Percentiles rank a stretch among this genome's conserved stretches.
phyloP scores from a whole-genome alignment of 2,797 vertebrate species.

The Amazona finschi region DNA sequence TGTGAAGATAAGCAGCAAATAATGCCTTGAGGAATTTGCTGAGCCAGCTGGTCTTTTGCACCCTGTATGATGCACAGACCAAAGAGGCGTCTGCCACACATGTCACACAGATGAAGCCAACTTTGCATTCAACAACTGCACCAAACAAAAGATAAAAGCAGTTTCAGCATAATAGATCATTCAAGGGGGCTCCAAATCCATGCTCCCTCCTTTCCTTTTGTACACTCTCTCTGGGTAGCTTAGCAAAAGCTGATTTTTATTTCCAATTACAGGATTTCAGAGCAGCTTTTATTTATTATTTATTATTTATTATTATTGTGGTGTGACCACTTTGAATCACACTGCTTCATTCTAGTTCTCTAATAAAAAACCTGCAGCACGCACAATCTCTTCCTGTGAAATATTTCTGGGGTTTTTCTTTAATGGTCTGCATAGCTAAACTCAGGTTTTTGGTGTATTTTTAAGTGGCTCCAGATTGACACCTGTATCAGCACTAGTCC shows the following conservation, averaged over 20 bases:
- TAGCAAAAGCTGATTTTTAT: conserved; percentile 60
- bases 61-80: conserved; percentile 56
- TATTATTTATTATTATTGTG: conserved; percentile 53
- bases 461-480: not conserved
- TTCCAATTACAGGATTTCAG: conserved; percentile 61
- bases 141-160: conserved; percentile 70
- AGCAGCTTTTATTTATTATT: conserved; percentile 61
- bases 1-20: conserved; percentile 46
- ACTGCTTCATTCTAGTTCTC: conserved; percentile 2
- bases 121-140: conserved; percentile 68
- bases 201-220: not conserved
- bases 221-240: conserved; percentile 56
- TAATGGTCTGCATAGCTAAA: not conserved
- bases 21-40: conserved; percentile 60
- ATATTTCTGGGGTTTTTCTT: not conserved
- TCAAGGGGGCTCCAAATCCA: conserved; percentile 49
- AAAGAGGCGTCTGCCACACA: conserved; percentile 64
- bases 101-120: conserved; percentile 68
- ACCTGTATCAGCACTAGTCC: not conserved
- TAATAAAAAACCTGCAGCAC: conserved; percentile 32
- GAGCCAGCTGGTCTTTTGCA: conserved; percentile 67
- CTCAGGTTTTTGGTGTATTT: not conserved
- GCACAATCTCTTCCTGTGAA: not conserved
- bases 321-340: conserved; percentile 33
- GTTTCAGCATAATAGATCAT: conserved; percentile 59